Conservation (phyloP, 2,797 vertebrate genomes). For the Podarcis siculus region DNA sequence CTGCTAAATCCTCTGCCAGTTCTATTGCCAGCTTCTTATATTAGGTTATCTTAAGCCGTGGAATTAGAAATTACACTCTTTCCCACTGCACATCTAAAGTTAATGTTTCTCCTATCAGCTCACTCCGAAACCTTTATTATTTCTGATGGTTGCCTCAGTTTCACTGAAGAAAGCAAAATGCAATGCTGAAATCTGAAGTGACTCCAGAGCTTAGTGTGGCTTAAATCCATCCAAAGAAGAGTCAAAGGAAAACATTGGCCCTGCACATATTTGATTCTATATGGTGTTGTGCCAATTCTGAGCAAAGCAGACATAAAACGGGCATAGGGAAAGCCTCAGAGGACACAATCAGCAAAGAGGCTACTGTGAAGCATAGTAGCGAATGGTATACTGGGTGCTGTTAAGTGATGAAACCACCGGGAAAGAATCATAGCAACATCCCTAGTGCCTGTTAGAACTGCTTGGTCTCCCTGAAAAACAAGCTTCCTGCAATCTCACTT, state of each 20-base stretch:
- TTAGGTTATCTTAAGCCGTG: neutral
- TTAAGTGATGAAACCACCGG: too few relatives aligned
- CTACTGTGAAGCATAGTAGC: neutral
- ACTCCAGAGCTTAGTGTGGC: neutral
- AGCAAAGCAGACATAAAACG: neutral
- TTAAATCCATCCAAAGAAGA: neutral
- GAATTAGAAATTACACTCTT: neutral
- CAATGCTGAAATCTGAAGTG: neutral
- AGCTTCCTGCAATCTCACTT: neutral
- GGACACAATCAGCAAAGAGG: neutral
- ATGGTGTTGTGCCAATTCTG: neutral
- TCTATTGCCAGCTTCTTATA: neutral
- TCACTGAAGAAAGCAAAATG: neutral
- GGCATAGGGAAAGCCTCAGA: neutral
- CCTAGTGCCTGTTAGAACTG: neutral
- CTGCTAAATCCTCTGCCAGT: neutral
- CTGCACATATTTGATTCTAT: neutral
- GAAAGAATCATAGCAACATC: neutral
- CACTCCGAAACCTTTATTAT: neutral
- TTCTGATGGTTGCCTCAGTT: neutral
- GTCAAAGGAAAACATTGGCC: neutral
- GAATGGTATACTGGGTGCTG: neutral
- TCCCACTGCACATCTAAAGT: neutral
- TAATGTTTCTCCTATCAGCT: neutral
- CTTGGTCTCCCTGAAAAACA: neutral